Evolutionary conservation across 1,140 invertebrate genomes (phyloP).

Genomic region (Ganaspis sp.): DNA sequence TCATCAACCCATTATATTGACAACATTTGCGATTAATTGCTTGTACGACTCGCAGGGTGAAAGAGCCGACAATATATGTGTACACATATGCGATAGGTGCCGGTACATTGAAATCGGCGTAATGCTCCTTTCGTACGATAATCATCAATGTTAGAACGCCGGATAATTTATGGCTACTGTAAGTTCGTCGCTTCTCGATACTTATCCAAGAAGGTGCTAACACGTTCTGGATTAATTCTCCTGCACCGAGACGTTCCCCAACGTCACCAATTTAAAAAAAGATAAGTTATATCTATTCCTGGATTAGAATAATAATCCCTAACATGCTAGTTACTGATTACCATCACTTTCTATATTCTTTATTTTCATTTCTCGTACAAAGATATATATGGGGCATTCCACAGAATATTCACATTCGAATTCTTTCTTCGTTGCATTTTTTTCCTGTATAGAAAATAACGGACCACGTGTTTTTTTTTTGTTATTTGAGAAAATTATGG

Average conservation of each 20-base stretch:
- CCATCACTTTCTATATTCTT: neutral
- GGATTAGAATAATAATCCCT: neutral
- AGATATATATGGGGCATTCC: neutral
- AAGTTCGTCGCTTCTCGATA: conserved; percentile 23
- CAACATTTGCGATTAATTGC: conserved; percentile 24
- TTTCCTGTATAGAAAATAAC: too few relatives aligned
- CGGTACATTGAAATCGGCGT: conserved; percentile 17
- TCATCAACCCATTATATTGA: conserved; percentile 21
- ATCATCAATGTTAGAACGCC: conserved; percentile 20
- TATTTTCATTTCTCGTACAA: neutral
- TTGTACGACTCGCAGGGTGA: conserved; percentile 1
- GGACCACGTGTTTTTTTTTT: too few relatives aligned
- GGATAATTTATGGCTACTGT: conserved; percentile 25
- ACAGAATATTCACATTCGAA: too few relatives aligned
- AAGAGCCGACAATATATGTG: conserved; percentile 11
- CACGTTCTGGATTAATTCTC: conserved; percentile 30
- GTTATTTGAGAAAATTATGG: too few relatives aligned
- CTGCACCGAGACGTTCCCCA: neutral
- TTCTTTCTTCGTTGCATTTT: too few relatives aligned
- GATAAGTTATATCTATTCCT: conserved; percentile 22
- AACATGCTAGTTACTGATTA: conserved; percentile 24
- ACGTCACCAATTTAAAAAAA: conserved; percentile 18
- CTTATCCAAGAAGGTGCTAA: conserved; percentile 23
- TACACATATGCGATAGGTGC: neutral
- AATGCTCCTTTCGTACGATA: conserved; percentile 21